Conservation (phyloP, 1,140 invertebrate genomes). For the Drosophila oshimai region DNA sequence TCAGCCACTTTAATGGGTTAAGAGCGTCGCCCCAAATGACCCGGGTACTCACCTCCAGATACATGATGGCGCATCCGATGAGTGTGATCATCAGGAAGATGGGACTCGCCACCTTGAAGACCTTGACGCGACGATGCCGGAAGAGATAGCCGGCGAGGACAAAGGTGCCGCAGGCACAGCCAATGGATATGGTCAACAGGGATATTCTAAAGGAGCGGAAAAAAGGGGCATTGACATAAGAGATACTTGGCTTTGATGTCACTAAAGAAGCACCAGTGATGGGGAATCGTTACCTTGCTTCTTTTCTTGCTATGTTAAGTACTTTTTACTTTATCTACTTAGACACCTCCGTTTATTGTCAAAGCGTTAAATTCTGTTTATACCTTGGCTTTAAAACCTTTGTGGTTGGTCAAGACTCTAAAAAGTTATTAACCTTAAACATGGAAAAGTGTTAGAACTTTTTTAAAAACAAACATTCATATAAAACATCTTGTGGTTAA, state of each 20-base stretch:
- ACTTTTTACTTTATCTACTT: background rate
- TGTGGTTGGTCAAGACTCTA: no score
- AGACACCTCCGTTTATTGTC: no score
- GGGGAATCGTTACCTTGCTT: background rate
- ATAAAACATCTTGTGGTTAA: no score
- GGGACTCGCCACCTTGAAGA: conserved; percentile 95
- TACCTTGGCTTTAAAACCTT: no score
- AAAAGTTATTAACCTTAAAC: no score
- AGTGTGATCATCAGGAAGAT: conserved; percentile 94
- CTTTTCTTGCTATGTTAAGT: background rate
- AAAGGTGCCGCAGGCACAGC: conserved; percentile 90
- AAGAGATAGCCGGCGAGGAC: conserved; percentile 90
- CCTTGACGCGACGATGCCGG: conserved; percentile 91
- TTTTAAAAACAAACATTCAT: no score
- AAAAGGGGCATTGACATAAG: background rate
- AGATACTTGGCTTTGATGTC: background rate
- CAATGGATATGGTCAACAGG: conserved; percentile 90
- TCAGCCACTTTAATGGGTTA: conserved; percentile 27
- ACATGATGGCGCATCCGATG: conserved; percentile 94
- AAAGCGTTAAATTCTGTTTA: no score
- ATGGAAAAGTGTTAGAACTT: no score
- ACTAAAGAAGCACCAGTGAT: background rate
- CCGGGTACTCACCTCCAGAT: conserved; percentile 88
- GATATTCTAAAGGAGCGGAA: conserved; percentile 86
- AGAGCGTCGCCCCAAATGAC: conserved; percentile 11